Evolutionary conservation across 2,113 vertebrate genomes (phyloP).

Genomic region (Sylvia atricapilla): DNA sequence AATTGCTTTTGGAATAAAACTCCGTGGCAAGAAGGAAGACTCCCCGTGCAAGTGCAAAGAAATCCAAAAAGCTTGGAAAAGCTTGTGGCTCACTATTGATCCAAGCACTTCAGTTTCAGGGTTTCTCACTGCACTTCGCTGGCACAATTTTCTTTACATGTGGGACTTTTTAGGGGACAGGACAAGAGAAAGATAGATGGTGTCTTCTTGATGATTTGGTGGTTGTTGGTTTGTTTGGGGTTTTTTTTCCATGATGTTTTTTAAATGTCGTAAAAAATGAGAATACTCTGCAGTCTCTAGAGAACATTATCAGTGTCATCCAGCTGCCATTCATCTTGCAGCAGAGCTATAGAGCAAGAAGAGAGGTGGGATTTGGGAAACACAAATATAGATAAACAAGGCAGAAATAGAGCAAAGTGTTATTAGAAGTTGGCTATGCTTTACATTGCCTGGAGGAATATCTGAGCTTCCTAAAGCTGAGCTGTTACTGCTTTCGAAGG

Average conservation of each 20-base stretch:
- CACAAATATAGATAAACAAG: background rate
- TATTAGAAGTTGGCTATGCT: background rate
- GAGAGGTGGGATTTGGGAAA: background rate
- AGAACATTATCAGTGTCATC: background rate
- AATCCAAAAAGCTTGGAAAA: background rate
- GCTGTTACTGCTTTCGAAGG: conserved; percentile 58
- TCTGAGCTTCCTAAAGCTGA: conserved; percentile 28
- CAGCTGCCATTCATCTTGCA: background rate
- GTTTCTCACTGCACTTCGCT: background rate
- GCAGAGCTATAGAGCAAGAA: background rate
- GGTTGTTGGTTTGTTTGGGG: fast-evolving
- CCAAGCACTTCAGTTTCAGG: background rate
- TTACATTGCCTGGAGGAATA: background rate
- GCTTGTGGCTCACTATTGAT: background rate
- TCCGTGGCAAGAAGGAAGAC: background rate
- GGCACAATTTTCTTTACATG: background rate
- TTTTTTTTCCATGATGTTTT: background rate
- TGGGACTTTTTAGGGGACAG: background rate
- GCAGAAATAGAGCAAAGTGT: background rate
- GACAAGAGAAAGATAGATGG: background rate
- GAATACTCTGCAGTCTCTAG: background rate
- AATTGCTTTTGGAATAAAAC: background rate
- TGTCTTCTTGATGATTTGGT: background rate
- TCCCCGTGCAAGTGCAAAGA: background rate
- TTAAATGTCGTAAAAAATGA: background rate